A percentile compares a stretch with the other conserved stretches of the same genome.
phyloP scores from a whole-genome alignment of 2,888 invertebrate species.

The Phalera bucephala region DNA sequence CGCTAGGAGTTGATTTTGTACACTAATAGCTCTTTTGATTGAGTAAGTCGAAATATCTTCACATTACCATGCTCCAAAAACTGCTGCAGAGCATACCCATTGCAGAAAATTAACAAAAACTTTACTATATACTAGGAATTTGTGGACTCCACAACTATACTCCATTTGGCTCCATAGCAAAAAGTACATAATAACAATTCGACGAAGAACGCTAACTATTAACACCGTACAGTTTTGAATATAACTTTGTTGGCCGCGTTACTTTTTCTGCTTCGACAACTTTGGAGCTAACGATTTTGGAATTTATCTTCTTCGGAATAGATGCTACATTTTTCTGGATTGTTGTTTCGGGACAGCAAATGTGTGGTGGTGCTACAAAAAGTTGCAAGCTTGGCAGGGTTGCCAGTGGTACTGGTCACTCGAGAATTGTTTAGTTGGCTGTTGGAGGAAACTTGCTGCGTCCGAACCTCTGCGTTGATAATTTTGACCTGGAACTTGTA shows the following conservation, averaged over 20 bases:
- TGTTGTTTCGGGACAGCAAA: constrained; percentile 5
- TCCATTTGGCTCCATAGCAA: constrained; percentile 62
- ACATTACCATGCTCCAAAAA: too few relatives aligned
- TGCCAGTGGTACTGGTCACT: constrained; percentile 62
- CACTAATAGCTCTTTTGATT: too few relatives aligned
- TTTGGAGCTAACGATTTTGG: neutral
- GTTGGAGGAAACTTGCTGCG: constrained; percentile 37
- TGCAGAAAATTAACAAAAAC: constrained; percentile 23
- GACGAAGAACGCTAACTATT: constrained; percentile 61
- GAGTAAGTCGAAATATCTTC: too few relatives aligned
- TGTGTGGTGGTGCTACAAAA: constrained; percentile 29
- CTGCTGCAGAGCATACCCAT: constrained; percentile 12
- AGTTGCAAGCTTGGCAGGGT: constrained; percentile 60
- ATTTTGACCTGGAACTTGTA: constrained; percentile 30
- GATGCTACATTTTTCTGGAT: constrained; percentile 9
- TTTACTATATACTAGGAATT: constrained; percentile 13
- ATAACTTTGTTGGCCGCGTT: constrained; percentile 38
- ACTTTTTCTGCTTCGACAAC: constrained; percentile 1
- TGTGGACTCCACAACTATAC: constrained; percentile 29
- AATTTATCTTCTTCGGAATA: constrained; percentile 1
- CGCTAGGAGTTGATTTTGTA: too few relatives aligned
- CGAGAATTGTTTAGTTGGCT: constrained; percentile 73
- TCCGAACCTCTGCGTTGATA: constrained; percentile 33
- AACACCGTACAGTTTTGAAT: constrained; percentile 66
- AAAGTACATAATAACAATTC: constrained; percentile 64